phyloP scores from a whole-genome alignment of 2,113 vertebrate genomes.

The Dromiciops gliroides region DNA sequence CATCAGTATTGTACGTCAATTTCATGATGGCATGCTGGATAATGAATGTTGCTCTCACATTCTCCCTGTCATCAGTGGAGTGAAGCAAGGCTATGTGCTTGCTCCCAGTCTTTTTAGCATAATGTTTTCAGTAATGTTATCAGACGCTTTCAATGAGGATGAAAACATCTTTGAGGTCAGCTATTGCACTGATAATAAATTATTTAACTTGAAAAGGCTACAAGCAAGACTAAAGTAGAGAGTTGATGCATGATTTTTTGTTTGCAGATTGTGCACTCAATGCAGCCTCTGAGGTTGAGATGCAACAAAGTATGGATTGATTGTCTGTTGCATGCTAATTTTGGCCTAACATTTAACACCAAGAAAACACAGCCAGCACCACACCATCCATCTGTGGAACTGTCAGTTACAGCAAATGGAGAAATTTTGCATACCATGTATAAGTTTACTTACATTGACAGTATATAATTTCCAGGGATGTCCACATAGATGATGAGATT shows the following conservation, averaged over 20 bases:
- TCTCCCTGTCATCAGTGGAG: neutral
- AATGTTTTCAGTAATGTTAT: neutral
- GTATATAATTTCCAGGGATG: neutral
- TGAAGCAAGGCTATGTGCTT: neutral
- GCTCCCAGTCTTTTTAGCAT: neutral
- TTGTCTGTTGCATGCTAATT: neutral
- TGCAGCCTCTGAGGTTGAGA: neutral
- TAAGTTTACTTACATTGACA: neutral
- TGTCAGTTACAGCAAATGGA: neutral
- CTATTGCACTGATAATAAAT: neutral
- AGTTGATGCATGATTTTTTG: neutral
- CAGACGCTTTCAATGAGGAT: neutral
- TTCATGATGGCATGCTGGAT: too few species aligned
- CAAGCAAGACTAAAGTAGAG: neutral
- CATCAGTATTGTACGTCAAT: too few species aligned
- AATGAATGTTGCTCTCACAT: neutral
- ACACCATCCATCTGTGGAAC: neutral
- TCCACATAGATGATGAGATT: too few species aligned
- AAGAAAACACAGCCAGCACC: neutral
- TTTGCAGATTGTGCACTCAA: neutral
- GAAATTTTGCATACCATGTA: neutral
- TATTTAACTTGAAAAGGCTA: neutral
- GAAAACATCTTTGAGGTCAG: neutral
- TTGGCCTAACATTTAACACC: too few species aligned
- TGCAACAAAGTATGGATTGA: neutral